Evolutionary conservation across 2,113 vertebrate species (phyloP), one percentile per base, ranked within the genome.

Genomic region (Carollia perspicillata): DNA sequence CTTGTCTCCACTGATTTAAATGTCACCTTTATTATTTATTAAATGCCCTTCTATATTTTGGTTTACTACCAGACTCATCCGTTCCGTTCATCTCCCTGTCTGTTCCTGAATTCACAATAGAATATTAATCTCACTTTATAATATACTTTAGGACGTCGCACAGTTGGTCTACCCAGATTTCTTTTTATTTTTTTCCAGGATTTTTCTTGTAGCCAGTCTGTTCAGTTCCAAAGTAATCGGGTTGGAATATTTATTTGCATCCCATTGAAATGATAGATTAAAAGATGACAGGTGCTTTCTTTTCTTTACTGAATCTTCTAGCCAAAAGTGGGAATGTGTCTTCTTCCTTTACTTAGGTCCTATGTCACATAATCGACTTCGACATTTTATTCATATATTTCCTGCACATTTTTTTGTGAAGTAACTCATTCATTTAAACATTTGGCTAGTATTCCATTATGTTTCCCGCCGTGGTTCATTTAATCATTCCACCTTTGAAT

Each of bases 11-110:
- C 74, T 66, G 74, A 92, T 42, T 84, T 80, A 79, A 89, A 71
- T 53, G 51, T 71, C 83, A 74, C 37, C 60, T 63, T 78, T 85
- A 68, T 92, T 95, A 92, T 66, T 90, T 92, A 91, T 89, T 93
- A 95, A 95, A 40, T 86, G 80, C 84, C 65, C 71, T 79, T 85
- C 13, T 42, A 42, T 71, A 51, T 85, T 84, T 28, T 51, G 80
- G 17, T 53, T 33, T 95, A 16, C 28, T 93, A 95, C 58, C 75
- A 92, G 75, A 63, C 75, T 89, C 40, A 40, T 92, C 69, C 35
- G 68, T 13, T 63, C 49, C 84, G 49, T 53, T 71, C 90, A 33
- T 87, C 74, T 88, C 69, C 93, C 69, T 86, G 72, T 66, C 49
- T 93, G 1, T 51, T 93, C 33, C 26, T 80, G 74, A 92, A 60